Conservation (phyloP, 2,113 vertebrate genomes). For the Ceyx margarethae region DNA sequence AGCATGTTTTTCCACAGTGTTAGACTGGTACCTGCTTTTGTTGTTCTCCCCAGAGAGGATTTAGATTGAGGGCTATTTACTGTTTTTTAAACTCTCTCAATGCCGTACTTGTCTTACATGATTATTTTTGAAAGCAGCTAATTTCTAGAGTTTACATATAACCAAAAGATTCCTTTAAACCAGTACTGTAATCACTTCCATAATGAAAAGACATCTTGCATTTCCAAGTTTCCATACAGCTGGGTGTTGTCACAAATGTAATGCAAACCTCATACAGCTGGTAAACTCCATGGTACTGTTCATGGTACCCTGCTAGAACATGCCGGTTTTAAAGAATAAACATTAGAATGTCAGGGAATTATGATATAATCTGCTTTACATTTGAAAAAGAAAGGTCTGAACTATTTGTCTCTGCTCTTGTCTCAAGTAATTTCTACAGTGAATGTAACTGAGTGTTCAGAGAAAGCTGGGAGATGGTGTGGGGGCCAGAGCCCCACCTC, state of each 20-base stretch:
- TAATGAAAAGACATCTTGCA: constrained; percentile 34
- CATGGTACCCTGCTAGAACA: background rate
- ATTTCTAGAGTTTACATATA: constrained; percentile 65
- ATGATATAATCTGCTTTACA: background rate
- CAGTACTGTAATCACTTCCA: constrained; percentile 53
- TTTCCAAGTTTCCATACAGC: constrained; percentile 16
- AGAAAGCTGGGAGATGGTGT: background rate
- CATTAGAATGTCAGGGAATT: background rate
- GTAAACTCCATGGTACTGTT: background rate
- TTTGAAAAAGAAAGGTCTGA: background rate
- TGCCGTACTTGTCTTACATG: constrained; percentile 64
- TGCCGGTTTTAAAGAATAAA: constrained; percentile 17
- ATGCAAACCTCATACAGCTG: background rate
- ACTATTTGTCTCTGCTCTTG: background rate
- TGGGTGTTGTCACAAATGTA: background rate
- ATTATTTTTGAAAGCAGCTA: constrained; percentile 74
- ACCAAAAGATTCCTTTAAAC: constrained; percentile 63
- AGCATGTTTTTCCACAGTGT: constrained; percentile 48
- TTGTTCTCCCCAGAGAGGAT: constrained; percentile 49
- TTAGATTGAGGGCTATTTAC: constrained; percentile 61
- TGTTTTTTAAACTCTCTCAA: constrained; percentile 58
- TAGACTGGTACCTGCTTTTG: constrained; percentile 49
- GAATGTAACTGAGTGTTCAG: background rate
- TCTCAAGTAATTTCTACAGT: background rate
- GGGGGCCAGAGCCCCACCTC: background rate